These are phyloP conservation scores for Entomobrya multifasciata DNA, from an alignment of 2,888 invertebrate species.

Conservation along the genomic window DNA sequence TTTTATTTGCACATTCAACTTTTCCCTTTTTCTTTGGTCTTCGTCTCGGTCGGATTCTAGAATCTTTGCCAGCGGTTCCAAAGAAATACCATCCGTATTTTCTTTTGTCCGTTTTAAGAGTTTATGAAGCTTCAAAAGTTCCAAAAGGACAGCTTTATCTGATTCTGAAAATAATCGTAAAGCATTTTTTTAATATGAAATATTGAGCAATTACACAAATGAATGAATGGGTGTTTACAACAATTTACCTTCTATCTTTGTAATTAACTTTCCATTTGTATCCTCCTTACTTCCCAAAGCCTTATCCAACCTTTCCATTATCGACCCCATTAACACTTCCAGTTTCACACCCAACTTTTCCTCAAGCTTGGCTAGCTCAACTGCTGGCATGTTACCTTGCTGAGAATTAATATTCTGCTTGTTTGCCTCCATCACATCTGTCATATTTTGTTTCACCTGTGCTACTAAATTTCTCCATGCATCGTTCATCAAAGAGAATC, in stretches of 20 bases:
- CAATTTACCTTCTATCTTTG: conserved; percentile 37
- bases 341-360: conserved; percentile 4
- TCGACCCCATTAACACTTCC: not conserved
- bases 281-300: not conserved
- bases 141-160: conserved; percentile 63
- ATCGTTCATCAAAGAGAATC: conserved; percentile 61
- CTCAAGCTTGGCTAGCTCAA: too few species aligned
- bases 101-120: conserved; percentile 75
- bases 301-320: not conserved
- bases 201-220: too few species aligned
- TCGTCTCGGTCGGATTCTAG: conserved; percentile 69
- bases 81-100: conserved; percentile 62
- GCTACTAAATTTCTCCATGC: conserved; percentile 49
- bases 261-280: not conserved
- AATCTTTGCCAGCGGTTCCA: conserved; percentile 69
- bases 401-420: not conserved
- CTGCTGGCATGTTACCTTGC: not conserved
- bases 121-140: conserved; percentile 45
- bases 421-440: conserved; percentile 29
- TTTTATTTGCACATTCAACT: conserved; percentile 71
- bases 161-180: conserved; percentile 68
- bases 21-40: conserved; percentile 70
- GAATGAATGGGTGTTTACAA: too few species aligned
- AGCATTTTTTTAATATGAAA: too few species aligned
- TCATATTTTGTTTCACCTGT: conserved; percentile 50